Evolutionary conservation across 2,113 vertebrate species (phyloP), one percentile per base, ranked within the genome.

Genomic region (Tichodroma muraria): DNA sequence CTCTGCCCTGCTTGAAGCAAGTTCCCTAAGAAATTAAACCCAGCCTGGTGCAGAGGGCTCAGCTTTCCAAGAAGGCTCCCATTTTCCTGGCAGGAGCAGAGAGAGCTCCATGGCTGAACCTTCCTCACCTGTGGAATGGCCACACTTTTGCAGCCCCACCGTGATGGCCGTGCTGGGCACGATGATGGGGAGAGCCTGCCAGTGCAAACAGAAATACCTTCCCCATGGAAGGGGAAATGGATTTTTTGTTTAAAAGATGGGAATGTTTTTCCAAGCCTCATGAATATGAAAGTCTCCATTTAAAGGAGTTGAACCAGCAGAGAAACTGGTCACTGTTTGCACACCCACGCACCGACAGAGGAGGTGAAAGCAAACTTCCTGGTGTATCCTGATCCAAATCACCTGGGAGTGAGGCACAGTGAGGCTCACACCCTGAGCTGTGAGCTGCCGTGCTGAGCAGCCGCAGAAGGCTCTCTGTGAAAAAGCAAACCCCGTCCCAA

Each of bases 261-360:
- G 3, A 42, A 40, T 97, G 93, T 97, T 97, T 96, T 91, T 94
- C 92, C 95, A 89, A 95, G 96, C 85, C 96, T 91, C 95, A 94
- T 50, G 57, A 97, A 95, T 8, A 91, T 98, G 97, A 97, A 98
- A 97, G 97, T 98, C 92, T 71, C 96, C 95, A 96, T 98, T 97
- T 96, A 97, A 96, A 96, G 37, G 61, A 94, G 93, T 83, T 1
- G 63, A 92, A 94, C 60, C 45, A 4, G 79, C 63, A 15, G 81
- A 95, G 96, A 95, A 97, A 80, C 42, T 24, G 95, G 94, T 91
- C 35, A 65, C 88, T 94, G 91, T 97, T 96, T 96, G 95, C 96
- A 94, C 94, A 38, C 91, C 97, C 94, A 80, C 89, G 30, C 84
- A 16, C 96, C 66, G 38, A 96, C 90, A n/a, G 96, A 96, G 89